These are phyloP conservation scores for Lasioglossum vierecki DNA, from an alignment of 2,888 invertebrate species.

Conservation along the genomic window DNA sequence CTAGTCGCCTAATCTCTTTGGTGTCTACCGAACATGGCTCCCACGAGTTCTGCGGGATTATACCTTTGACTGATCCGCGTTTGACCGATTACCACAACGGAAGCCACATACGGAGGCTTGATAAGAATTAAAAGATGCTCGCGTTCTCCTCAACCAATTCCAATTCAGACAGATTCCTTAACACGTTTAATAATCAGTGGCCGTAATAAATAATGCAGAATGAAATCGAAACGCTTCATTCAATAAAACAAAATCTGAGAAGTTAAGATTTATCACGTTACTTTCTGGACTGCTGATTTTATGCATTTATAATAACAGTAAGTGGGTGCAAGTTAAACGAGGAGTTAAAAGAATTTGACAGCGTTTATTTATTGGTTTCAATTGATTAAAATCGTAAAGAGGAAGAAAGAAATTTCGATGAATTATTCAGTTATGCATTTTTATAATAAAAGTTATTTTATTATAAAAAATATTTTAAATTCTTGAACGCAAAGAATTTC, in stretches of 20 bases:
- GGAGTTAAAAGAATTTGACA: neutral
- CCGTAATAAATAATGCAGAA: neutral
- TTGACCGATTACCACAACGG: slow-evolving; percentile 38
- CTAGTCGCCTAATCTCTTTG: slow-evolving; percentile 72
- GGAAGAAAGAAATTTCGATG: too few species aligned
- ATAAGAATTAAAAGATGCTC: slow-evolving; percentile 39
- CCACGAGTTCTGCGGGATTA: slow-evolving; percentile 70
- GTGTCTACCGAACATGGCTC: slow-evolving; percentile 67
- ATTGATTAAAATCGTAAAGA: neutral
- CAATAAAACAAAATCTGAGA: neutral
- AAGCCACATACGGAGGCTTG: slow-evolving; percentile 10
- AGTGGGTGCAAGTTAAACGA: too few species aligned
- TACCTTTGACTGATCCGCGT: slow-evolving; percentile 43
- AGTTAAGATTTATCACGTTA: neutral
- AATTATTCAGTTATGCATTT: neutral
- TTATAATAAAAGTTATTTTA: too few species aligned
- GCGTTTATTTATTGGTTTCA: neutral
- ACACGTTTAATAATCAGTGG: neutral
- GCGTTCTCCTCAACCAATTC: neutral
- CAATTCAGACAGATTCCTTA: neutral
- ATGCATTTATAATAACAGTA: neutral
- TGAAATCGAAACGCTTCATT: neutral
- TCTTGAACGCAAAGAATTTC: too few species aligned
- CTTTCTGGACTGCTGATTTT: neutral
- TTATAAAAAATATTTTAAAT: too few species aligned